A percentile compares a stretch with the other conserved stretches of the same genome.
Conservation (phyloP, 2,888 invertebrate genomes). For the Cecidostiba fungosa region DNA sequence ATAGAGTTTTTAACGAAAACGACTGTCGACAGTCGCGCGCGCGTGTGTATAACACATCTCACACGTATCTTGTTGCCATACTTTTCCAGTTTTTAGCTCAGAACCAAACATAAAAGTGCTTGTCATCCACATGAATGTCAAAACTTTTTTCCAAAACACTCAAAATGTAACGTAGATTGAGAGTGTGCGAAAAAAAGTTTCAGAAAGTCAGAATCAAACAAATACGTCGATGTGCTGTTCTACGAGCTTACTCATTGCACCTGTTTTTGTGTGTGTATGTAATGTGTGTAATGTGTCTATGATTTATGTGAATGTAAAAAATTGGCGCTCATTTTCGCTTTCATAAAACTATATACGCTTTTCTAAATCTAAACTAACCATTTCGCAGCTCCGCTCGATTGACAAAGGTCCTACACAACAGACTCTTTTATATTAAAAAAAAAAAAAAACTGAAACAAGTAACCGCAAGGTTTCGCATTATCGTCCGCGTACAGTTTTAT, state of each 20-base stretch:
- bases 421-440: conserved; percentile 54
- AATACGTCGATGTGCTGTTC: not conserved
- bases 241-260: not conserved
- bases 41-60: not conserved
- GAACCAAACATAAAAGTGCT: conserved; percentile 24
- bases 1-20: conserved; percentile 21
- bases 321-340: conserved; percentile 54
- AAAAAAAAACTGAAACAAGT: conserved; percentile 50
- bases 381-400: conserved; percentile 57
- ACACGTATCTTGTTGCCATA: conserved; percentile 7
- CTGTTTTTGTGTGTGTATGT: not conserved
- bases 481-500: conserved; percentile 67
- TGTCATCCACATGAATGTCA: not conserved
- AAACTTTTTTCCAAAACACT: conserved; percentile 8
- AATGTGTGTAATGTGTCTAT: conserved; percentile 13
- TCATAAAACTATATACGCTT: conserved; percentile 57
- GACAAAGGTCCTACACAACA: conserved; percentile 64
- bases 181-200: conserved; percentile 11
- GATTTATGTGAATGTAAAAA: conserved; percentile 62
- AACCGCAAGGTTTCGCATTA: conserved; percentile 58
- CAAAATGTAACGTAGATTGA: not conserved
- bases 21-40: conserved; percentile 4
- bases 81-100: not conserved
- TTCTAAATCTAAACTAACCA: conserved; percentile 55
- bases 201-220: not conserved